Base-by-base conservation (phyloP, 2,888 invertebrate species). In the Dynastes hyllus region DNA sequence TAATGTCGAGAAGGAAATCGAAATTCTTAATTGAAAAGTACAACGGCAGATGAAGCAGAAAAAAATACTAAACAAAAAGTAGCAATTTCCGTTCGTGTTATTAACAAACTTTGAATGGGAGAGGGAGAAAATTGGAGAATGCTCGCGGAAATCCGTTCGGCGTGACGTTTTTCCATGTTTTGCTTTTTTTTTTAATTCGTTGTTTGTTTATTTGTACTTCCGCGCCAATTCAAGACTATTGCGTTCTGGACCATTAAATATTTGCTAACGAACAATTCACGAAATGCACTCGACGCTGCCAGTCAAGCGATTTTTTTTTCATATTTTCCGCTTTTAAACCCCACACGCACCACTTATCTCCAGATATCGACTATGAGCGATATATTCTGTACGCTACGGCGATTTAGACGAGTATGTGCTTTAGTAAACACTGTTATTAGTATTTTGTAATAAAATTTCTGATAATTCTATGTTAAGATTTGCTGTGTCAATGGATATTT, bases 41-140 rank as follows among this genome's bases (percentile, higher is more conserved):
- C n/a, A 58, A 16, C 22, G 22, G 55, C n/a, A 58, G 4, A 16
- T 58, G 22, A 58, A 58, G 8, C 5, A 58, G n/a, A 9, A 58
- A 58, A 58, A 16, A 58, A 16, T 58, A 58, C 45, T 45, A 8
- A 45, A 11, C 45, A 8, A 11, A 8, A 6, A 11, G 45, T 45
- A 45, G 45, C 45, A 45, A 58, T 16, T 16, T 58, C 22, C 16
- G 22, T 22, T 3, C 55, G n/a, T 58, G 22, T 45, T 22, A 58
- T 58, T 58, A 58, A 22, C 22, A 58, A 58, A 58, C 22, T 22
- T 58, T 3, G 55, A 11, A 45, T 2, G 9, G 55, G 2, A 58
- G 6, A 58, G 2, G 55, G 55, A 45, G 45, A 45, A 58, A 58
- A 58, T 58, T 58, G 55, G n/a, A 58, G 22, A 45, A 45, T 45